Percentiles rank a stretch among this genome's conserved stretches.
Conservation (phyloP, 2,888 invertebrate genomes). For the Agriotes lineatus region DNA sequence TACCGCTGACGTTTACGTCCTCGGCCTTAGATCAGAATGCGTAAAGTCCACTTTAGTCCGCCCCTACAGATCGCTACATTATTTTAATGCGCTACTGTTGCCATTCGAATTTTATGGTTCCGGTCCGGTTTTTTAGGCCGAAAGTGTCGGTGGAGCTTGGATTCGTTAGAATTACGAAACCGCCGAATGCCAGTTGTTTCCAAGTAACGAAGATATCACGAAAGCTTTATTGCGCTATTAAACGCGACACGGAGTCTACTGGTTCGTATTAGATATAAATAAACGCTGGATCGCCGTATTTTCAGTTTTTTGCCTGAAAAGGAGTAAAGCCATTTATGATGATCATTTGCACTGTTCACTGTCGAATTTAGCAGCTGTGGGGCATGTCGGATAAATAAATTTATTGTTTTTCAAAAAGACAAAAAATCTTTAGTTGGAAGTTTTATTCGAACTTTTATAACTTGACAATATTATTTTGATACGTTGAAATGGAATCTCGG, state of each 20-base stretch:
- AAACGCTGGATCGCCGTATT: background rate
- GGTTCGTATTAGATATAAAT: background rate
- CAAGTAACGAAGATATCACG: slow-evolving; percentile 38
- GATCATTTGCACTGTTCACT: too few species aligned
- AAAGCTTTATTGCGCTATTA: slow-evolving; percentile 17
- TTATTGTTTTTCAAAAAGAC: too few species aligned
- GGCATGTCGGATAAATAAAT: too few species aligned
- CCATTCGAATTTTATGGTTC: slow-evolving; percentile 56
- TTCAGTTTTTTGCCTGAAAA: too few species aligned
- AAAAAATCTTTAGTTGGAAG: too few species aligned
- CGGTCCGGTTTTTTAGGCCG: slow-evolving; percentile 48
- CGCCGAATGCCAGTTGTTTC: slow-evolving; percentile 25
- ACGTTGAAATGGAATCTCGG: too few species aligned
- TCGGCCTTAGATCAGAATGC: slow-evolving; percentile 30
- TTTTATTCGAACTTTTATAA: too few species aligned
- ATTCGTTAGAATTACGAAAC: slow-evolving; percentile 43
- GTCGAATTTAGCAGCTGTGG: too few species aligned
- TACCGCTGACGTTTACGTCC: slow-evolving; percentile 39
- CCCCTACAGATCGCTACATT: slow-evolving; percentile 52
- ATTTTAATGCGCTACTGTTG: slow-evolving; percentile 58
- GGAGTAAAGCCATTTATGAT: too few species aligned
- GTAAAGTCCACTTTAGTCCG: slow-evolving; percentile 42
- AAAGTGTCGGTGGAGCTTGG: slow-evolving; percentile 46
- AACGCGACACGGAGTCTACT: background rate
- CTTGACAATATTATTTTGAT: too few species aligned